These are phyloP conservation scores for Cyphomyrus discorhynchus DNA, from an alignment of 2,113 vertebrate genomes.

Conservation along the genomic window DNA sequence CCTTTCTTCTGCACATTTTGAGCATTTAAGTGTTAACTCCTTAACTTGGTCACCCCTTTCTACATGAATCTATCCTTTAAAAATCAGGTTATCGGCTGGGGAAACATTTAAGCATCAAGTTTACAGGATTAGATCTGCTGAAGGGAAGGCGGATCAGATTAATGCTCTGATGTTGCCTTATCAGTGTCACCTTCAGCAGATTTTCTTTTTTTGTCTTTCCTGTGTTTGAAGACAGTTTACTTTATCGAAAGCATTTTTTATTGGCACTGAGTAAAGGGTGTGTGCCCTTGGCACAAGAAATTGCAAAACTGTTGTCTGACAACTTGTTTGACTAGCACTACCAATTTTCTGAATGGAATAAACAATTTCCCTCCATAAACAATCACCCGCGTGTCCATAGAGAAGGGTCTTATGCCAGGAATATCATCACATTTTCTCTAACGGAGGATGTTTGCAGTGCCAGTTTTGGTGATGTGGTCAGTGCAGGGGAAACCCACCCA, in stretches of 20 bases:
- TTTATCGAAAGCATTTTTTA: neutral
- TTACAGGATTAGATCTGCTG: neutral
- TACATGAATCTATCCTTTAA: too few species aligned
- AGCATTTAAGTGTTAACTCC: neutral
- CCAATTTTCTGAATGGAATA: neutral
- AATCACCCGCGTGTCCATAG: neutral
- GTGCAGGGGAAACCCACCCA: neutral
- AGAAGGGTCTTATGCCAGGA: neutral
- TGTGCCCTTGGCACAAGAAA: neutral
- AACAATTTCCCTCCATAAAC: neutral
- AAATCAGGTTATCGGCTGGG: neutral
- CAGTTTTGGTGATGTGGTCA: neutral
- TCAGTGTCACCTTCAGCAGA: neutral
- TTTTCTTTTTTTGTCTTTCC: neutral
- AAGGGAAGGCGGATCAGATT: neutral
- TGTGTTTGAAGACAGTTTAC: neutral
- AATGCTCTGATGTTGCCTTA: neutral
- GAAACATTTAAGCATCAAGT: neutral
- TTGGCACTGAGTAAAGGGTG: neutral
- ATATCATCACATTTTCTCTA: neutral
- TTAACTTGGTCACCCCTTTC: neutral
- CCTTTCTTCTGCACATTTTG: neutral
- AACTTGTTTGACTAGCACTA: neutral
- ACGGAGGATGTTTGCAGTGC: neutral
- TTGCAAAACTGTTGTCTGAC: neutral